Percentiles rank a stretch among this genome's conserved stretches.
These are phyloP conservation scores for Eupithecia tripunctaria DNA, from an alignment of 2,888 invertebrate genomes.

Conservation along the genomic window DNA sequence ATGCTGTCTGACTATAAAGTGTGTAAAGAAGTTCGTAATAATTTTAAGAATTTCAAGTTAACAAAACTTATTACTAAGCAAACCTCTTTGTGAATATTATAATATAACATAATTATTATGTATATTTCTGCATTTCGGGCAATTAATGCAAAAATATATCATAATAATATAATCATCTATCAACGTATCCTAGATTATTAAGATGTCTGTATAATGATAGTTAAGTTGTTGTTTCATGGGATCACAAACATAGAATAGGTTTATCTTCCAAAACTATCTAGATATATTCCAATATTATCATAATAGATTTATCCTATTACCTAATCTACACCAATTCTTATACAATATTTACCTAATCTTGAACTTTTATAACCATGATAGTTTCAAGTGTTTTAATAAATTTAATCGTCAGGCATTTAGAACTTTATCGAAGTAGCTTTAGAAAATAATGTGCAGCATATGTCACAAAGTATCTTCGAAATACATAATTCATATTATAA, in stretches of 20 bases:
- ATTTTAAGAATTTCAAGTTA: slow-evolving; percentile 33
- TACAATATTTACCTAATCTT: not conserved
- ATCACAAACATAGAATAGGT: slow-evolving; percentile 48
- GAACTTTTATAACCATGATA: slow-evolving; percentile 1
- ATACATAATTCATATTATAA: slow-evolving; percentile 5
- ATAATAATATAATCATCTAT: slow-evolving; percentile 22
- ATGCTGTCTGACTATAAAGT: slow-evolving; percentile 63
- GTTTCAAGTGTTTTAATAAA: not conserved
- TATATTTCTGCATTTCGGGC: slow-evolving; percentile 75
- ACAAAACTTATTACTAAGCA: slow-evolving; percentile 48
- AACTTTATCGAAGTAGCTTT: not conserved
- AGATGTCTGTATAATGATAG: slow-evolving; percentile 33
- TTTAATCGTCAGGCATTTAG: not conserved
- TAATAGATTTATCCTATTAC: too few species aligned
- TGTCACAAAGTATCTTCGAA: slow-evolving; percentile 1
- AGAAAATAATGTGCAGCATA: not conserved
- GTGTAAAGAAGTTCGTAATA: slow-evolving; percentile 13
- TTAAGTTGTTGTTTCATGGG: slow-evolving; percentile 50
- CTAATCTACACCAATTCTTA: not conserved
- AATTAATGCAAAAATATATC: slow-evolving; percentile 73
- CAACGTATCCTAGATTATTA: slow-evolving; percentile 16
- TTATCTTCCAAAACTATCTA: not conserved
- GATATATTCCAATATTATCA: not conserved
- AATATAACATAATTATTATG: slow-evolving; percentile 33
- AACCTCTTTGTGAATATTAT: slow-evolving; percentile 53